Evolutionary conservation across 2,113 vertebrate species (phyloP).

Genomic region (Rhipidura dahli): DNA sequence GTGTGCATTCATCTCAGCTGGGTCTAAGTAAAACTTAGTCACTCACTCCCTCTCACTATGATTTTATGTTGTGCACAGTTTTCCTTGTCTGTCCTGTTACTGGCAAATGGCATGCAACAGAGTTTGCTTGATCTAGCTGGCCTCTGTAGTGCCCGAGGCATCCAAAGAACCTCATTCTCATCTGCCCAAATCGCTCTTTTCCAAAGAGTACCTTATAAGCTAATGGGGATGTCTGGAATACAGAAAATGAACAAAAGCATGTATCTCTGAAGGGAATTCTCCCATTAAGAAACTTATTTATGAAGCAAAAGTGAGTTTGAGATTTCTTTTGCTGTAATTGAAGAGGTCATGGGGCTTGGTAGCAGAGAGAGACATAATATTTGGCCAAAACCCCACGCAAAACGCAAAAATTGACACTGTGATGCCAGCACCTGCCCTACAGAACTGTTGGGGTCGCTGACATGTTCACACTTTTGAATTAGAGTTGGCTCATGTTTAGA

Average conservation of each 20-base stretch:
- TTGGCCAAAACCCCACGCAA: neutral
- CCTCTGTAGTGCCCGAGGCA: neutral
- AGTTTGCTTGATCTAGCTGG: neutral
- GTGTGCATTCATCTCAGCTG: neutral
- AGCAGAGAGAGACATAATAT: neutral
- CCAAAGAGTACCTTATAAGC: neutral
- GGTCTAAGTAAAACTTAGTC: neutral
- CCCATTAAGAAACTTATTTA: neutral
- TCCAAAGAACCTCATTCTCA: neutral
- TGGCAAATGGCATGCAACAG: neutral
- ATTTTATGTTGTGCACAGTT: neutral
- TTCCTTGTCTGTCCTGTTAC: neutral
- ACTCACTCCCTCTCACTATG: neutral
- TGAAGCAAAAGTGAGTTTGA: neutral
- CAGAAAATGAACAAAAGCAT: neutral
- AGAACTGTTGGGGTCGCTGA: neutral
- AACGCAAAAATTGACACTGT: neutral
- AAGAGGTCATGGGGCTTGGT: neutral
- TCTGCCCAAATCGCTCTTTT: neutral
- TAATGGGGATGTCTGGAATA: neutral
- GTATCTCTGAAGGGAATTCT: neutral
- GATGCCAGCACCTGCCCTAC: neutral
- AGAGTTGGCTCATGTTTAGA: neutral
- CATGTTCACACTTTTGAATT: neutral
- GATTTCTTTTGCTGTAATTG: neutral